Percentiles rank a stretch among this genome's conserved stretches.
These are phyloP conservation scores for Euclidia mi DNA, from an alignment of 2,888 invertebrate species.

Conservation along the genomic window DNA sequence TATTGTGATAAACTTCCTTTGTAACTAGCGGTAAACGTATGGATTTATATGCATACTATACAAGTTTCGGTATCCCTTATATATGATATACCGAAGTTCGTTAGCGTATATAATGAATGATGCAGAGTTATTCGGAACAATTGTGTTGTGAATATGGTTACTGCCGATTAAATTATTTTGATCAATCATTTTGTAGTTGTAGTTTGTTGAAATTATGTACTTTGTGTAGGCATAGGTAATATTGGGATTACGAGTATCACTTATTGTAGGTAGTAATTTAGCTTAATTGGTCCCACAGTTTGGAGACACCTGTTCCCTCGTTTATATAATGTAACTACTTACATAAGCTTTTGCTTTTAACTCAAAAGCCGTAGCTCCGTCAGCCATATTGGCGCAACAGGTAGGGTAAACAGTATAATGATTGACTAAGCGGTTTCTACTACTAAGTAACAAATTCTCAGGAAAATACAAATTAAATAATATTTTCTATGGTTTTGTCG, in stretches of 20 bases:
- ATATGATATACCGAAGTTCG: conserved; percentile 9
- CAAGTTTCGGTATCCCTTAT: conserved; percentile 30
- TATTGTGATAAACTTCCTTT: conserved; percentile 58
- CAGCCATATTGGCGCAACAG: conserved; percentile 57
- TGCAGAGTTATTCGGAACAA: conserved; percentile 8
- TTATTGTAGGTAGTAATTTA: conserved; percentile 65
- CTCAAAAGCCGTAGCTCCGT: conserved; percentile 57
- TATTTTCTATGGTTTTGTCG: too few species aligned
- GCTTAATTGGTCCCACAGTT: conserved; percentile 50
- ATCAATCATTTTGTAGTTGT: conserved; percentile 8
- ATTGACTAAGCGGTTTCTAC: too few species aligned
- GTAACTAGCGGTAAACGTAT: conserved; percentile 52
- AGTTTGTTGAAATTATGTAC: not conserved
- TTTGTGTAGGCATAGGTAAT: too few species aligned
- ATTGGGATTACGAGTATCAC: conserved; percentile 34
- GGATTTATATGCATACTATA: conserved; percentile 57
- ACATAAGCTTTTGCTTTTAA: too few species aligned
- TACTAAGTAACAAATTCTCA: too few species aligned
- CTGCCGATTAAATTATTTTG: conserved; percentile 7
- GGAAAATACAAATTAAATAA: too few species aligned
- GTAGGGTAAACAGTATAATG: too few species aligned
- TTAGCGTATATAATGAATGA: conserved; percentile 16
- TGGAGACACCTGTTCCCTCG: conserved; percentile 63
- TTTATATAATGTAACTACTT: conserved; percentile 60
- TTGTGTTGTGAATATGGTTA: conserved; percentile 9